phyloP scores from a whole-genome alignment of 2,797 vertebrate species.

The Muraenolepis orangiensis region DNA sequence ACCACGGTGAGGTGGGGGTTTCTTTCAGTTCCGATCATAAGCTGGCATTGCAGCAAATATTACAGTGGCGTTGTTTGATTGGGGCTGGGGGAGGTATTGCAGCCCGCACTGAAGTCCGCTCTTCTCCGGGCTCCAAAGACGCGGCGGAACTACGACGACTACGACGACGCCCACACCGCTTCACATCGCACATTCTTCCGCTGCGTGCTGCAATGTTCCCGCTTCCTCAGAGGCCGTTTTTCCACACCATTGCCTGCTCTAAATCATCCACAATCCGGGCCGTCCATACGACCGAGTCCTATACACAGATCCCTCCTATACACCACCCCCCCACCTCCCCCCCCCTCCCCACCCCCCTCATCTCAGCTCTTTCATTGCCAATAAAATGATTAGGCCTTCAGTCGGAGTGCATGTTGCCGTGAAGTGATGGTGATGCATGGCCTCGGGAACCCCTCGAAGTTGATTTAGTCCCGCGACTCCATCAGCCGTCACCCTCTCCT shows the following conservation, averaged over 20 bases:
- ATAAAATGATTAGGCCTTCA: constrained; percentile 54
- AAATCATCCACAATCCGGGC: constrained; percentile 27
- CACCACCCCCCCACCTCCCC: constrained; percentile 18
- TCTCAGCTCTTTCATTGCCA: constrained; percentile 26
- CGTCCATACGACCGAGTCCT: constrained; percentile 8
- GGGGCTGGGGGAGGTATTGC: too few species aligned
- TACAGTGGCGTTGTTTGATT: background rate
- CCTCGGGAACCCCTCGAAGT: constrained; percentile 49
- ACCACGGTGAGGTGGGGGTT: constrained; percentile 17
- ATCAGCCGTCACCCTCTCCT: constrained; percentile 59
- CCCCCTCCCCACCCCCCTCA: constrained; percentile 13
- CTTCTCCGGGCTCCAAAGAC: background rate
- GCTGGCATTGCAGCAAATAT: too few species aligned
- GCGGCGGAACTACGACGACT: too few species aligned
- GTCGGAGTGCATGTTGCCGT: constrained; percentile 50
- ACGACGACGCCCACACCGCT: too few species aligned
- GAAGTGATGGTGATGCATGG: constrained; percentile 68
- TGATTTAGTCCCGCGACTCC: constrained; percentile 65
- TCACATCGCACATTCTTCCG: too few species aligned
- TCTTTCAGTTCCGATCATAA: constrained; percentile 31
- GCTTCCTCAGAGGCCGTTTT: constrained; percentile 14
- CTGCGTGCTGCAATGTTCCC: constrained; percentile 24
- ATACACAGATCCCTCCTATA: background rate
- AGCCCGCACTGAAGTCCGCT: background rate
- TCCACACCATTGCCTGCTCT: constrained; percentile 11